Evolutionary conservation across 2,113 vertebrate genomes (phyloP), one percentile per base, ranked within the genome.

Genomic region (Cyanocitta stelleri): DNA sequence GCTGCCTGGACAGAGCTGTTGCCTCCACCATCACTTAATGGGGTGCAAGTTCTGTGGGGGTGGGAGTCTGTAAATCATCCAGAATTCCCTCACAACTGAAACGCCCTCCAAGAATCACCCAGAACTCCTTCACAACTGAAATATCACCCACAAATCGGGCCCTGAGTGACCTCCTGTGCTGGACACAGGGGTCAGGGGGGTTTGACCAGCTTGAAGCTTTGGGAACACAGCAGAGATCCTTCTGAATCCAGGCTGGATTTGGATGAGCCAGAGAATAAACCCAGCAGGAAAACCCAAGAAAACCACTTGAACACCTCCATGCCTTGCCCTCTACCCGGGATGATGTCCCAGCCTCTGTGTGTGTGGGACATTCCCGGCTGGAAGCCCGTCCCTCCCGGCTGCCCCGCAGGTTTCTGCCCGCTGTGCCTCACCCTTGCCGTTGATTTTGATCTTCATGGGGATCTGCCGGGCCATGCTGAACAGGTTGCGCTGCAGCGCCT

Each of bases 401-500:
- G 16, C 46, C 26, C 73, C 12, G 13, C 41, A 58, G 14, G 1
- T 10, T 75, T 3, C 15, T 37, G 41, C 56, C 24, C n/a, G 33
- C 26, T 3, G 27, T 29, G 74, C 15, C 54, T 61, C 69, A 99
- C 99, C 99, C 35, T 98, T 98, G 69, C 98, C 98, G 6, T 98
- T 98, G 97, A 98, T 98, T 67, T 98, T 98, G 88, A 99, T 97
- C 96, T 98, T 99, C 98, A 99, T 97, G 67, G 99, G 99, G 85
- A 99, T 98, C 97, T 99, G 99, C 41, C 99, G 98, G 0, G 99
- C 98, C 98, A 99, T 96, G 96, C 98, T 98, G 92, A 99, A 94
- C 7, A 99, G 97, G 98, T 99, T 99, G 76, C 99, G 99, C 94
- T 99, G 99, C 61, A 99, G 97, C 16, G 99, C 99, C 96, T 99